Evolutionary conservation across 2,888 invertebrate species (phyloP).

Genomic region (Melinaea marsaeus): DNA sequence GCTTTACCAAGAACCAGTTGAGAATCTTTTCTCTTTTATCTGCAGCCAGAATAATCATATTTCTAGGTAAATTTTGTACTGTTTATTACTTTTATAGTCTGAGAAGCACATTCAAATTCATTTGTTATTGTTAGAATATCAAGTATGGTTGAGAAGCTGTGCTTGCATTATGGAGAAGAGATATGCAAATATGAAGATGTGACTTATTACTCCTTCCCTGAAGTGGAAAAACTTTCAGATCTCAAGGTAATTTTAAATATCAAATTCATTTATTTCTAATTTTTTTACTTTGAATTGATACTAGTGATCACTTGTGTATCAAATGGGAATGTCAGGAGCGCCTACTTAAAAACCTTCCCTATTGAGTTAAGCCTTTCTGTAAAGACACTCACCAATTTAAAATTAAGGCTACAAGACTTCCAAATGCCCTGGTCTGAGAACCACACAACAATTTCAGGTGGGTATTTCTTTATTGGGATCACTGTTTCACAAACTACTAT

Average conservation of each 20-base stretch:
- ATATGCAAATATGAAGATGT: slow-evolving; percentile 82
- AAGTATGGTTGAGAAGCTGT: slow-evolving; percentile 93
- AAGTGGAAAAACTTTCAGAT: slow-evolving; percentile 79
- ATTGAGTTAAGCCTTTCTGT: no score
- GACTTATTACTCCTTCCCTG: slow-evolving; percentile 88
- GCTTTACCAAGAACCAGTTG: slow-evolving; percentile 91
- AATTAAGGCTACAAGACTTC: no score
- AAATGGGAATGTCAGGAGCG: no score
- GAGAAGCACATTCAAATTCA: slow-evolving; percentile 6
- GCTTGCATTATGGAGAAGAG: slow-evolving; percentile 86
- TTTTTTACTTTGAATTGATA: neutral
- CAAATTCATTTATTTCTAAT: neutral
- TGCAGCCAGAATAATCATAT: slow-evolving; percentile 99
- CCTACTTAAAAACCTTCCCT: no score
- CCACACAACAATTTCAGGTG: no score
- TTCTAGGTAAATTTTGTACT: slow-evolving; percentile 77
- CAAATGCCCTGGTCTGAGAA: no score
- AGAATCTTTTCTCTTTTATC: slow-evolving; percentile 96
- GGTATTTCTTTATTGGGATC: no score
- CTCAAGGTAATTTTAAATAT: slow-evolving; percentile 48
- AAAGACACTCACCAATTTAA: no score
- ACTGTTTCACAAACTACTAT: no score
- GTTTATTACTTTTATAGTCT: neutral
- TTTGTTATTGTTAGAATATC: slow-evolving; percentile 82
- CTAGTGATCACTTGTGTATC: neutral